A percentile compares a stretch with the other conserved stretches of the same genome.
Conservation (phyloP, 2,797 vertebrate genomes). For the Leptodactylus fallax region DNA sequence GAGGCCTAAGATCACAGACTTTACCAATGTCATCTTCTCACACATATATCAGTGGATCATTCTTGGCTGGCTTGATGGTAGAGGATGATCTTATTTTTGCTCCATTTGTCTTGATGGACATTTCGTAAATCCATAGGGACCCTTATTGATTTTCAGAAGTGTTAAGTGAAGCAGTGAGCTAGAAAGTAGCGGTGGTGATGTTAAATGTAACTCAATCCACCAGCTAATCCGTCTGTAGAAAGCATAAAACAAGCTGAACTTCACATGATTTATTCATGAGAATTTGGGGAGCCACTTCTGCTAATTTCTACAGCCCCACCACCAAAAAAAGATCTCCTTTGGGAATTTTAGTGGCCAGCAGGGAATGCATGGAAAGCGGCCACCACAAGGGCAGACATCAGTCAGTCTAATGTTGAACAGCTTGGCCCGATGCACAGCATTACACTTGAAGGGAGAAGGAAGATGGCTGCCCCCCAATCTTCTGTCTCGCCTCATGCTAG, state of each 20-base stretch:
- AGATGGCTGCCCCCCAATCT: constrained; percentile 12
- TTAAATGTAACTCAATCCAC: constrained; percentile 47
- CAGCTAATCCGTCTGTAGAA: constrained; percentile 17
- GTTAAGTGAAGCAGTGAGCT: constrained; percentile 14
- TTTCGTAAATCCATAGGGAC: not conserved
- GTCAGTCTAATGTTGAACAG: constrained; percentile 29
- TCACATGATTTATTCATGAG: constrained; percentile 37
- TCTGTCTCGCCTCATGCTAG: not conserved
- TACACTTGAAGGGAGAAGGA: constrained; percentile 21
- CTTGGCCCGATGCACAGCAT: constrained; percentile 34
- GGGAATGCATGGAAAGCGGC: constrained; percentile 28
- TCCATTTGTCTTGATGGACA: not conserved
- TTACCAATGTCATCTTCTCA: not conserved
- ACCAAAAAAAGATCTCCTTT: not conserved
- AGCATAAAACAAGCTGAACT: constrained; percentile 2
- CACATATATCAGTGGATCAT: not conserved
- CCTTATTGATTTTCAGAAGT: constrained; percentile 24
- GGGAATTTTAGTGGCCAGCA: constrained; percentile 42
- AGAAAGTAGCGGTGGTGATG: constrained; percentile 14
- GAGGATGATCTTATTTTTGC: not conserved
- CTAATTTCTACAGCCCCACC: not conserved
- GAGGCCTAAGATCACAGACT: not conserved
- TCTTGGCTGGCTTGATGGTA: not conserved
- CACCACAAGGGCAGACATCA: constrained; percentile 19
- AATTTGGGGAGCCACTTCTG: constrained; percentile 37